Evolutionary conservation across 2,888 invertebrate species (phyloP).

Genomic region (Andrena bucephala): DNA sequence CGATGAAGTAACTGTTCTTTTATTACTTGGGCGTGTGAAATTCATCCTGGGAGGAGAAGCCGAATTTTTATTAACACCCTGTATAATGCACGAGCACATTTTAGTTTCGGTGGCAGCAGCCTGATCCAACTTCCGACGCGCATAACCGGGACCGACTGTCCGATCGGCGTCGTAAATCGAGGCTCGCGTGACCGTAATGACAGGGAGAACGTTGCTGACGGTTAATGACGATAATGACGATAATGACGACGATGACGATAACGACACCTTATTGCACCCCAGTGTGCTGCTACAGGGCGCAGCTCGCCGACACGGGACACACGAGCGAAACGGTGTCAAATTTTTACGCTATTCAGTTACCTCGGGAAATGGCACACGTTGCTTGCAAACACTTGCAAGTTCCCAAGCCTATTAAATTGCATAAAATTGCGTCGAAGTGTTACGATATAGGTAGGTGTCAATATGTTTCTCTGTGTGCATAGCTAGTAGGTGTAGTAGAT

Average conservation of each 20-base stretch:
- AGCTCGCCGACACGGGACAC: background rate
- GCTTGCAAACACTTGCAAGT: background rate
- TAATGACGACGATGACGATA: slow-evolving; percentile 57
- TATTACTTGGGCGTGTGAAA: too few relatives aligned
- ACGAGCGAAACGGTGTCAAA: background rate
- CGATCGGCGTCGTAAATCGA: slow-evolving; percentile 54
- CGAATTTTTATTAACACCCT: too few relatives aligned
- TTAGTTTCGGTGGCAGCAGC: slow-evolving; percentile 62
- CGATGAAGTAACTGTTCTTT: too few relatives aligned
- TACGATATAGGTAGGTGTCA: background rate
- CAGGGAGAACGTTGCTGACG: slow-evolving; percentile 28
- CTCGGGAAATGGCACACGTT: too few relatives aligned
- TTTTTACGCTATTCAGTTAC: background rate
- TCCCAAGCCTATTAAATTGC: background rate
- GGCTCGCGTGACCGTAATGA: slow-evolving; percentile 64
- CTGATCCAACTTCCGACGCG: slow-evolving; percentile 19
- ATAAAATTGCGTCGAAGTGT: background rate
- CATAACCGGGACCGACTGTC: slow-evolving; percentile 10
- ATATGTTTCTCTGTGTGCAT: too few relatives aligned
- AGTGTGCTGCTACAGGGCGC: slow-evolving; percentile 20
- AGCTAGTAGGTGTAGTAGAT: too few relatives aligned
- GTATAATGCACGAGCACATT: slow-evolving; percentile 60
- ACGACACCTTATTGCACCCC: slow-evolving; percentile 32
- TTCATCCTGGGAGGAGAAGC: too few relatives aligned
- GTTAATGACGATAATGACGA: slow-evolving; percentile 66